Percentiles rank a stretch among this genome's conserved stretches.
phyloP scores from a whole-genome alignment of 1,140 invertebrate genomes.

The Sitodiplosis mosellana region DNA sequence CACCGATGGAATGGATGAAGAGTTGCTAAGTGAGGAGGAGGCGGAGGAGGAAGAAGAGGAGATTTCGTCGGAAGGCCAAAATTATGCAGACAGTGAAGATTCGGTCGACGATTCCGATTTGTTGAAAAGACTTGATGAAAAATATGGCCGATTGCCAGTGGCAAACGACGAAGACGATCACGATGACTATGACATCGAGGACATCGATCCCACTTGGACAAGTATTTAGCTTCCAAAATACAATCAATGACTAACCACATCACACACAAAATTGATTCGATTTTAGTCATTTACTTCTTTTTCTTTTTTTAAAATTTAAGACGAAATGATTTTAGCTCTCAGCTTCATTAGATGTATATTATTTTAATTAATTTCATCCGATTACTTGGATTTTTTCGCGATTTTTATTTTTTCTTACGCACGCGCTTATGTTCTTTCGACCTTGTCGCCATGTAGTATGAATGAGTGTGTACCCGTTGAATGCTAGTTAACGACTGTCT shows the following conservation, averaged over 20 bases:
- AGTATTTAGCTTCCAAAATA: conserved; percentile 16
- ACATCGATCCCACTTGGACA: conserved; percentile 25
- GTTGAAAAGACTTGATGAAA: conserved; percentile 44
- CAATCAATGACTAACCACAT: neutral
- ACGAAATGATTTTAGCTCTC: no score
- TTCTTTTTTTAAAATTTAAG: neutral
- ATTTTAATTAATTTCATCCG: no score
- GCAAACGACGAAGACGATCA: conserved; percentile 28
- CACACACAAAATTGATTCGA: neutral
- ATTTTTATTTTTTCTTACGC: no score
- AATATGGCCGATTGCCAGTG: conserved; percentile 44
- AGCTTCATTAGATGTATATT: no score
- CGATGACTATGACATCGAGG: conserved; percentile 29
- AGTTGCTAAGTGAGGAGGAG: conserved; percentile 20
- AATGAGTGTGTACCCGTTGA: no score
- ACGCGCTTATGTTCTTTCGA: no score
- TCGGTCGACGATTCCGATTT: conserved; percentile 43
- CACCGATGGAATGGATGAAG: conserved; percentile 10
- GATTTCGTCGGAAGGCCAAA: conserved; percentile 11
- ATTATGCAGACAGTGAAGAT: conserved; percentile 32
- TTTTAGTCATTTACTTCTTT: neutral
- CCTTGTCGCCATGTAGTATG: no score
- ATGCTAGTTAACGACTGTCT: no score
- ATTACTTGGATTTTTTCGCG: no score
- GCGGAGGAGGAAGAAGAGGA: conserved; percentile 10